Conservation (phyloP, 2,888 invertebrate species). For the Hypolimnas misippus region DNA sequence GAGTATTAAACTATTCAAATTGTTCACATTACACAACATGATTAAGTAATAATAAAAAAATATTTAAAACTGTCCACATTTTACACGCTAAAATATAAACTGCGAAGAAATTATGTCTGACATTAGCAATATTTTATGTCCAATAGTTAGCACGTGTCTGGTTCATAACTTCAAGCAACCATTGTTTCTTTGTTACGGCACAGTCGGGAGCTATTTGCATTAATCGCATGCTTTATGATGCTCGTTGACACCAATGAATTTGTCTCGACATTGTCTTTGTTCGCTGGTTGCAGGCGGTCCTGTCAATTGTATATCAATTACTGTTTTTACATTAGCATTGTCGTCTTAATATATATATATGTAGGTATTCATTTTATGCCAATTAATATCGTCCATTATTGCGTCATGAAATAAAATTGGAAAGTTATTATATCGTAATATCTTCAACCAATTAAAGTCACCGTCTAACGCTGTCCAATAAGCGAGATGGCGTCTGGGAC, state of each 20-base stretch:
- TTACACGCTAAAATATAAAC: conserved; percentile 1
- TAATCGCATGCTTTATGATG: conserved; percentile 69
- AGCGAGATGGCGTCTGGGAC: conserved; percentile 50
- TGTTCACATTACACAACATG: neutral
- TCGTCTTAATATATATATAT: neutral
- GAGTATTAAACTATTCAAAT: neutral
- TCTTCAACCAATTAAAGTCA: conserved; percentile 8
- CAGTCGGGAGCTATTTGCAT: conserved; percentile 59
- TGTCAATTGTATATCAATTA: conserved; percentile 3
- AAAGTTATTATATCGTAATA: neutral
- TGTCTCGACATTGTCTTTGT: conserved; percentile 49
- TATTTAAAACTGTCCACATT: neutral
- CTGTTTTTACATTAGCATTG: neutral
- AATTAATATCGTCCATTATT: neutral
- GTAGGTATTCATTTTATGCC: neutral
- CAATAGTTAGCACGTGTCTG: conserved; percentile 49
- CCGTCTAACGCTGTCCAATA: conserved; percentile 33
- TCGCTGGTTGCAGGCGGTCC: conserved; percentile 33
- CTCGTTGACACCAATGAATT: conserved; percentile 53
- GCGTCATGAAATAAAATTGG: neutral
- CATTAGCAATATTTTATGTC: conserved; percentile 31
- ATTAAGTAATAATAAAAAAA: neutral
- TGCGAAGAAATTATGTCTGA: neutral
- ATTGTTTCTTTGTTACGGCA: conserved; percentile 70
- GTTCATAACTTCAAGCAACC: conserved; percentile 57